A percentile compares a stretch with the other conserved stretches of the same genome.
These are phyloP conservation scores for Bolinopsis microptera DNA, from an alignment of 37 sponge, comb jelly and placozoan species.

Conservation along the genomic window DNA sequence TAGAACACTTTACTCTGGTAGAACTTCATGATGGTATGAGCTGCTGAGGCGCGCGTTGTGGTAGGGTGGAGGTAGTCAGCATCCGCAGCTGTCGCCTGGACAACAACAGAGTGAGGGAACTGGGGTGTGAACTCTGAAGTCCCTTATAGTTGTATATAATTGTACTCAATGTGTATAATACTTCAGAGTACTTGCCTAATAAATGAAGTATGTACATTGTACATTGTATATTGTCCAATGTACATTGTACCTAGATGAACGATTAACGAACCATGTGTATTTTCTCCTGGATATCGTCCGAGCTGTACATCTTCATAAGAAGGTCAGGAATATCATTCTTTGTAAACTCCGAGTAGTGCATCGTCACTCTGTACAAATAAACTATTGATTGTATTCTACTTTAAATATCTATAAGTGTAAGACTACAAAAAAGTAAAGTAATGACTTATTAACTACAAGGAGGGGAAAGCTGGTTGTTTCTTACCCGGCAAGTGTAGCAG, in stretches of 20 bases:
- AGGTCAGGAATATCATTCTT: slow-evolving; percentile 12
- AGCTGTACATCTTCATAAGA: slow-evolving; percentile 21
- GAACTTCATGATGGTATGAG: slow-evolving; percentile 65
- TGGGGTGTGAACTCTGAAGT: too few relatives aligned
- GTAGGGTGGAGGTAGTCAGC: slow-evolving; percentile 35
- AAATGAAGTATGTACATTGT: too few relatives aligned
- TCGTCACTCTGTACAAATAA: slow-evolving; percentile 40
- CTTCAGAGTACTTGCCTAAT: too few relatives aligned
- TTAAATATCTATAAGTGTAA: background rate
- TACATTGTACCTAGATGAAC: too few relatives aligned
- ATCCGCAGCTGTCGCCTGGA: background rate
- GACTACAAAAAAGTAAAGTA: background rate
- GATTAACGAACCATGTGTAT: background rate
- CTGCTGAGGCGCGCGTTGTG: slow-evolving; percentile 36
- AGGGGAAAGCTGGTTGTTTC: too few relatives aligned
- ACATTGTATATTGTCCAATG: too few relatives aligned
- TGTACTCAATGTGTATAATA: too few relatives aligned
- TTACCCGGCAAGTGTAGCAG: slow-evolving; percentile 57
- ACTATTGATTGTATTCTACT: too few relatives aligned
- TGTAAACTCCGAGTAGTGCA: slow-evolving; percentile 62
- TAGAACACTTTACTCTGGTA: slow-evolving; percentile 45
- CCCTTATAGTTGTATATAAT: too few relatives aligned
- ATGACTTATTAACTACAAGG: too few relatives aligned
- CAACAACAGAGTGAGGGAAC: too few relatives aligned
- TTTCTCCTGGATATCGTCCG: background rate